Conservation (phyloP, 2,797 vertebrate species). For the Pangasius macronema region DNA sequence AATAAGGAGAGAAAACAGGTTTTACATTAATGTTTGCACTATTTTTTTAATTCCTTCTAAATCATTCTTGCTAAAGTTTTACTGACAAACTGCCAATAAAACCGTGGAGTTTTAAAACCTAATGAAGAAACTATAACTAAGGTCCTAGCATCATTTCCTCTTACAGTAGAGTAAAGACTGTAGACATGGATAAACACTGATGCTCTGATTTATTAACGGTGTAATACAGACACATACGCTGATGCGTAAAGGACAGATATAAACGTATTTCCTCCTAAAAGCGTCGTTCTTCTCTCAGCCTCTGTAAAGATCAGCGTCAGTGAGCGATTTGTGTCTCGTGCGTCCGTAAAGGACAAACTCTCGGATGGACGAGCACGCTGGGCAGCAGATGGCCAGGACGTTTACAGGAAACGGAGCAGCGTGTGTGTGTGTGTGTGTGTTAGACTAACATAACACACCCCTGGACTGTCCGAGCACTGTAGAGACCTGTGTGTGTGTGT, state of each 20-base stretch:
- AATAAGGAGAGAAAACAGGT: not conserved
- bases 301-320: not conserved
- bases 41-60: not conserved
- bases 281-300: not conserved
- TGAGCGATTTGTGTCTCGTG: not conserved
- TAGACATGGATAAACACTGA: not conserved
- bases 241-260: not conserved
- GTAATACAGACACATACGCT: not conserved
- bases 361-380: conserved; percentile 14
- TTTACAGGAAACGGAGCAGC: conserved; percentile 40
- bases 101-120: too few relatives aligned
- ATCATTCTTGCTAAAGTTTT: not conserved
- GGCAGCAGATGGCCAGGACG: conserved; percentile 43
- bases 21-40: not conserved
- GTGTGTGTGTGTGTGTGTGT: not conserved
- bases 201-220: not conserved
- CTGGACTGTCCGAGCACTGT: not conserved
- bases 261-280: not conserved
- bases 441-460: conserved; percentile 22
- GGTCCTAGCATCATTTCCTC: not conserved
- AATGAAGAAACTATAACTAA: not conserved
- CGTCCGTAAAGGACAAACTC: conserved; percentile 25
- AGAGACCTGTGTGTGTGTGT: not conserved
- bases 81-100: not conserved
- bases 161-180: not conserved